Evolutionary conservation across 2,113 vertebrate species (phyloP), one percentile per base, ranked within the genome.

Genomic region (Hippopotamus amphibius): DNA sequence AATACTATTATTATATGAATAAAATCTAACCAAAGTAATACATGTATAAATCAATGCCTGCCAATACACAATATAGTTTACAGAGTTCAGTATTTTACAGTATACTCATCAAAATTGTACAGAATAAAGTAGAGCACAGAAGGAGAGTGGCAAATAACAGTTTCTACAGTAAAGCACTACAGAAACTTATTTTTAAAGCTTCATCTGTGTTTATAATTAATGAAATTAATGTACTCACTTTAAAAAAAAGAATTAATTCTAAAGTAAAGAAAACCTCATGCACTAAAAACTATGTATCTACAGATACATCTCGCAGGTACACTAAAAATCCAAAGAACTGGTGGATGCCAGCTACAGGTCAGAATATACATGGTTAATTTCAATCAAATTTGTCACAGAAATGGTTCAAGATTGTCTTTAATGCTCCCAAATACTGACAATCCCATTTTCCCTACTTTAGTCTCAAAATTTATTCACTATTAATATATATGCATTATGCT

Each of bases 321-420:
- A 57, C 55, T 80, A 71, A 7, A 91, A 91, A 79, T 28, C 21
- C 85, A 95, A 80, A 59, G 2, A 93, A 80, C 5, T 59, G 19
- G 19, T 59, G 21, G 15, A 55, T 26, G 28, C 74, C 53, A 65
- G 61, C 14, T 82, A 61, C 9, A 57, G 15, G 21, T 85, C 79
- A 96, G 68, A 90, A 81, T 88, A 96, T 28, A 88, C 46, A 59
- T 5, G 8, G 7, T 65, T 96, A 77, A 94, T 71, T 88, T 94
- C 37, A 93, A 90, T 76, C 84, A 91, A 91, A 83, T 7, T 76
- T 93, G 33, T 76, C 48, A 61, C 24, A 65, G 46, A 53, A 69
- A 53, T 85, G 68, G 11, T 10, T 93, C 50, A 82, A 84, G 46
- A 88, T 19, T 57, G 5, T 53, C 57, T 24, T 43, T 68, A 61